phyloP scores from a whole-genome alignment of 1,140 invertebrate genomes.

The Colletes latitarsis region DNA sequence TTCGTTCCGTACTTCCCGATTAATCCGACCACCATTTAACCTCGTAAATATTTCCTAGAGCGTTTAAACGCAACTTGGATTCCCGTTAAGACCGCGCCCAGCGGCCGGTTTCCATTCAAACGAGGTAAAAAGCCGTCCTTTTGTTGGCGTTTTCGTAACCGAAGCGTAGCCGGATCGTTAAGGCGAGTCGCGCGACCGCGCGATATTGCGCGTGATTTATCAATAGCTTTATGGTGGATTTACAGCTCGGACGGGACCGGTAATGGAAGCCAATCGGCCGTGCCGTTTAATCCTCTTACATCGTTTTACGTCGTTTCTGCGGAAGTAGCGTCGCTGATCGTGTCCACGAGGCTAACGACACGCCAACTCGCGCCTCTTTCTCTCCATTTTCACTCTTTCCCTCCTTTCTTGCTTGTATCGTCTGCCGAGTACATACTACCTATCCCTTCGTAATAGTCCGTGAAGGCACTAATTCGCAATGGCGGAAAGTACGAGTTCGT shows the following conservation, averaged over 20 bases:
- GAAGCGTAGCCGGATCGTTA: slow-evolving; percentile 45
- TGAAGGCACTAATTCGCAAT: no score
- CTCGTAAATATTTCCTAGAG: background rate
- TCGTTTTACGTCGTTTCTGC: slow-evolving; percentile 55
- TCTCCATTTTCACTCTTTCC: slow-evolving; percentile 17
- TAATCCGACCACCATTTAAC: slow-evolving; percentile 8
- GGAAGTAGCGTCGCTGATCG: slow-evolving; percentile 38
- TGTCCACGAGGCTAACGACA: slow-evolving; percentile 28
- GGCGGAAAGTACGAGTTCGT: no score
- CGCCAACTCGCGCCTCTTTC: background rate
- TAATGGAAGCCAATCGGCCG: slow-evolving; percentile 61
- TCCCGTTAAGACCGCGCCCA: background rate
- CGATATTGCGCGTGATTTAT: slow-evolving; percentile 56
- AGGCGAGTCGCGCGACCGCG: slow-evolving; percentile 40
- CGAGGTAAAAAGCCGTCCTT: slow-evolving; percentile 4
- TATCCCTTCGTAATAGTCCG: no score
- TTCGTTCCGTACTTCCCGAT: background rate
- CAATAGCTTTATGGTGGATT: slow-evolving; percentile 59
- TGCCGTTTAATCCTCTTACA: slow-evolving; percentile 66
- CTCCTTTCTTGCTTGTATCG: background rate
- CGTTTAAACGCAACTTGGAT: background rate
- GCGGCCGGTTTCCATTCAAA: slow-evolving; percentile 14
- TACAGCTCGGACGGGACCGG: slow-evolving; percentile 55
- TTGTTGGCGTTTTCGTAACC: slow-evolving; percentile 47
- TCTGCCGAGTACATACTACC: no score